phyloP scores from a whole-genome alignment of 2,888 invertebrate genomes.

The Mycogona germanica region DNA sequence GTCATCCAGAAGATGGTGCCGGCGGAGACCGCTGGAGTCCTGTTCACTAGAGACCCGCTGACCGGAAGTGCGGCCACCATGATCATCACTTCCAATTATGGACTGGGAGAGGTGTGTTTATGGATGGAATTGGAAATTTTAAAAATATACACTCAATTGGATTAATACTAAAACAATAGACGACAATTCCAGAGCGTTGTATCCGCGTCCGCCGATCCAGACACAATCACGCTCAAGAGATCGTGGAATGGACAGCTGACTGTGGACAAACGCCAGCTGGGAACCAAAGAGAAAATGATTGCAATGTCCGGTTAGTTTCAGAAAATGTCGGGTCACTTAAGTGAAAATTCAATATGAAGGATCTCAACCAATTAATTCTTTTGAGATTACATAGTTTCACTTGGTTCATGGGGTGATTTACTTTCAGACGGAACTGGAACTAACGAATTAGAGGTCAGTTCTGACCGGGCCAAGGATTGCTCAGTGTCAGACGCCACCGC shows the following conservation, averaged over 20 bases:
- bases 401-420: too few relatives aligned
- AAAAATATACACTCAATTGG: too few relatives aligned
- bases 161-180: background rate
- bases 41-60: conserved; percentile 67
- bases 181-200: conserved; percentile 54
- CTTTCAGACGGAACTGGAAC: too few relatives aligned
- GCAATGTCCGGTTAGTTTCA: conserved; percentile 6
- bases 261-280: conserved; percentile 30
- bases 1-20: conserved; percentile 64
- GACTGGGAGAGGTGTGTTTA: conserved; percentile 77
- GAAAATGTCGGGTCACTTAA: too few relatives aligned
- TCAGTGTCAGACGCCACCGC: conserved; percentile 41
- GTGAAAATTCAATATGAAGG: too few relatives aligned
- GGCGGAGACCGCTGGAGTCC: conserved; percentile 54
- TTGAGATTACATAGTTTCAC: too few relatives aligned
- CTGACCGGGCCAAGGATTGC: background rate
- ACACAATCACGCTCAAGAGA: conserved; percentile 49
- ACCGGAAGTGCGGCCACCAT: conserved; percentile 53
- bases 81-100: conserved; percentile 64
- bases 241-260: conserved; percentile 38
- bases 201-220: conserved; percentile 62
- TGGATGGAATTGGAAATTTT: too few relatives aligned
- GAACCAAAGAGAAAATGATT: background rate
- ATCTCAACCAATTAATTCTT: too few relatives aligned
- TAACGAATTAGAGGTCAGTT: too few relatives aligned